Evolutionary conservation across 2,888 invertebrate genomes (phyloP), one percentile per base, ranked within the genome.

Genomic region (Drosophila falleni): DNA sequence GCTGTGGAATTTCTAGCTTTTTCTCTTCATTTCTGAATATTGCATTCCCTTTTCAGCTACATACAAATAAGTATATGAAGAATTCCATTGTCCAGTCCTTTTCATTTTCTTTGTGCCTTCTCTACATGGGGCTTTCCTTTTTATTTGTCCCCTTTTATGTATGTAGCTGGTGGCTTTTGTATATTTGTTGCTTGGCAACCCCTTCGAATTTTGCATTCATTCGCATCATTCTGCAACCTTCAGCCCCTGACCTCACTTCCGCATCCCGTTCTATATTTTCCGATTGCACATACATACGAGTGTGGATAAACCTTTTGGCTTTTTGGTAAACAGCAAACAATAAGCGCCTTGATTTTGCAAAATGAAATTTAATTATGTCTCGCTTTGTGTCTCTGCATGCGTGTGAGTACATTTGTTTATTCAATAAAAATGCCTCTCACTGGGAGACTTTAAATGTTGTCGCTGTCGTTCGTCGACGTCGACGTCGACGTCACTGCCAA

Each of bases 331-430:
- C 63, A 71, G 62, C 71, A 78, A 80, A 85, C 85, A 85, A 85
- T 85, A 71, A 71, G 78, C 73, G 73, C 70, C 79, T 80, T 85
- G 85, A 85, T 85, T 85, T 87, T 87, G 82, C 72, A 78, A 72
- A 77, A 81, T 73, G 62, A 83, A 87, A 87, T 83, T 83, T 76
- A 87, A 87, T 87, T 85, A 85, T 77, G 71, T 50, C 42, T 74
- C 61, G 73, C 73, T 75, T 71, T 81, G 63, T 70, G 62, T 65
- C 23, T 35, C 33, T 41, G 58, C 35, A 53, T 56, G 61, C 47
- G 65, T 64, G 53, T 55, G 68, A 83, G 31, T 74, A 81, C 84
- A 87, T 87, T 81, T 81, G 74, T 79, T 83, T 81, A 86, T 83
- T 81, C 69, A 86, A 81, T 81, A 79, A 81, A 83, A 86, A 71